Base-by-base conservation (phyloP, 2,888 invertebrate genomes). In the Actias luna region DNA sequence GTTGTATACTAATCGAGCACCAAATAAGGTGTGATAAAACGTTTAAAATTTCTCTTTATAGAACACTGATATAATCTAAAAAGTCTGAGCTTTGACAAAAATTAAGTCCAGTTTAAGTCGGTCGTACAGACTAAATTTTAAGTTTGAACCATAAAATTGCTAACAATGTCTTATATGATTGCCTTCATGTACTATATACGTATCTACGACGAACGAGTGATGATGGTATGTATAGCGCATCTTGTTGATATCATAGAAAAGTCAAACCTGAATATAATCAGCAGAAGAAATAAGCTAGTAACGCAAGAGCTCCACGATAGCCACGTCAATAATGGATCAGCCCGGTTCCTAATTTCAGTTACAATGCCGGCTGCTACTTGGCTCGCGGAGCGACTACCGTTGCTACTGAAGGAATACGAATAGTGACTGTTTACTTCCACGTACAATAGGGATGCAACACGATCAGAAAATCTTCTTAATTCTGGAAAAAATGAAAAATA, bases 251-350 rank as follows among this genome's bases (percentile, higher is more conserved):
- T n/a, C n/a, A 2, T 5, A 5, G 18, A 31, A 50, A 16, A 33
- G 14, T 25, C 61, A 70, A 66, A 89, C 96, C 94, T 94, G 65
- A 95, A 88, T 61, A 96, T 83, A 72, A 96, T 93, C 59, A 95
- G 92, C 59, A 95, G 75, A 55, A 95, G 83, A 69, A 95, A 95
- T 60, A 95, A 79, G 67, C 94, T 94, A 0, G 95, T 94, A 0
- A 94, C 88, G 62, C 94, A 93, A 12, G 94, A 94, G 78, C 95
- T 94, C 92, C 94, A 94, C 68, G 94, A 94, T 52, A 96, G 92
- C 80, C 95, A 87, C 0, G 93, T 90, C 0, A 95, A 82, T 22
- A 96, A 76, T 1, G 89, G 92, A 68, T 94, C 93, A 36, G 94
- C 94, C 68, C 94, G 88, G 60, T 93, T 87, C 69, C 94, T 91